Percentiles rank a stretch among this genome's conserved stretches.
Conservation (phyloP, 2,888 invertebrate species). For the Heliothis peltigera region DNA sequence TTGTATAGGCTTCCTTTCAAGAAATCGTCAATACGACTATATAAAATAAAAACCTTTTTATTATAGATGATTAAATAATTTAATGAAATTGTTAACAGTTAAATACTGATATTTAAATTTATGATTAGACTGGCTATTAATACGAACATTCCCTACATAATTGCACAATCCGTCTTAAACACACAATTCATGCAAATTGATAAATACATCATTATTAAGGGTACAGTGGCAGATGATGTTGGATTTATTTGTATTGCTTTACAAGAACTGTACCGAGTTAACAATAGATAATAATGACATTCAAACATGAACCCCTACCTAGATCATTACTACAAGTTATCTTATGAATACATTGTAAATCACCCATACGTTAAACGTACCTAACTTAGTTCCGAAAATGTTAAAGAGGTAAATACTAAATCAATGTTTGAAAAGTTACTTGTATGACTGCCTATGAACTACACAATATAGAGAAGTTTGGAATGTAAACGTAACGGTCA, state of each 20-base stretch:
- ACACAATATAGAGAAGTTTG: slow-evolving; percentile 53
- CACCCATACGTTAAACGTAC: slow-evolving; percentile 50
- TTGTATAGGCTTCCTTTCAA: too few species aligned
- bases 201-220: slow-evolving; percentile 32
- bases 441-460: slow-evolving; percentile 50
- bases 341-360: slow-evolving; percentile 49
- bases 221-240: slow-evolving; percentile 23
- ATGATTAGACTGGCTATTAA: slow-evolving; percentile 68
- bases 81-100: slow-evolving; percentile 85
- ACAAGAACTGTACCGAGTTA: slow-evolving; percentile 19
- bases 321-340: slow-evolving; percentile 45
- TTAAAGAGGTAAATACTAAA: slow-evolving; percentile 44
- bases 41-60: slow-evolving; percentile 24
- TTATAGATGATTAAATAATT: slow-evolving; percentile 82
- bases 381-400: slow-evolving; percentile 38
- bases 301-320: slow-evolving; percentile 35
- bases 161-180: slow-evolving; percentile 73
- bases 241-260: slow-evolving; percentile 19
- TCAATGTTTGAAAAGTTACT: slow-evolving; percentile 38
- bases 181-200: slow-evolving; percentile 52
- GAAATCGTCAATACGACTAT: too few species aligned
- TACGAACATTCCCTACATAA: slow-evolving; percentile 76
- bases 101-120: slow-evolving; percentile 82
- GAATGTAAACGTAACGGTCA: slow-evolving; percentile 64
- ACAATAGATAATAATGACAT: slow-evolving; percentile 21